A percentile compares a stretch with the other conserved stretches of the same genome.
Evolutionary conservation across 2,797 vertebrate genomes (phyloP).

Genomic region (Darevskia mixta): DNA sequence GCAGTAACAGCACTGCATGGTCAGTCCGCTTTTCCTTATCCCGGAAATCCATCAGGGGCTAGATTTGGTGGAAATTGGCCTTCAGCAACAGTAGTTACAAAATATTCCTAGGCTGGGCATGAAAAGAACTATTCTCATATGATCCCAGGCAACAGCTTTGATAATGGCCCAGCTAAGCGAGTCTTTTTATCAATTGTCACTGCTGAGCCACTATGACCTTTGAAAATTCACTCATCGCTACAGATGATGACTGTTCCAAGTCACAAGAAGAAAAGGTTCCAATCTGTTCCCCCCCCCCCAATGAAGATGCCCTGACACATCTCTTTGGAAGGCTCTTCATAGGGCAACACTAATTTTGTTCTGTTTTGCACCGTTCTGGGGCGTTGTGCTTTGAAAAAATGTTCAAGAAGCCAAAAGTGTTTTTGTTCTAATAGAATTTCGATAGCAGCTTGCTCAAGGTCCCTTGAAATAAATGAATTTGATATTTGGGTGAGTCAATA

Average conservation of each 20-base stretch:
- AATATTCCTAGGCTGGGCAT: neutral
- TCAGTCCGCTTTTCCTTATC: neutral
- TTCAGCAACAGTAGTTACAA: neutral
- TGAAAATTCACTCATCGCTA: neutral
- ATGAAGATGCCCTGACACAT: neutral
- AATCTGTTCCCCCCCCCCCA: neutral
- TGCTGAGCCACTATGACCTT: conserved; percentile 18
- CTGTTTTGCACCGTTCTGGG: neutral
- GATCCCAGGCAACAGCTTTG: neutral
- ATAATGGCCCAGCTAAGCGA: neutral
- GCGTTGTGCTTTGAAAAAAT: neutral
- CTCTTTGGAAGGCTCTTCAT: neutral
- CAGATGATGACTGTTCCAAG: neutral
- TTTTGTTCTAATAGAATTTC: neutral
- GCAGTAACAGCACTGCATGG: neutral
- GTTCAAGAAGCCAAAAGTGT: neutral
- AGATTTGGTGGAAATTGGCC: neutral
- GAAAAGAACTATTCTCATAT: neutral
- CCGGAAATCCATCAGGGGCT: neutral
- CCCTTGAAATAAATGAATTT: neutral
- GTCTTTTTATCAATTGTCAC: neutral
- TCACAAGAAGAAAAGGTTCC: neutral
- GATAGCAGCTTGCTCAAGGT: neutral
- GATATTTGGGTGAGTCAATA: neutral
- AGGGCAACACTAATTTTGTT: neutral